These are phyloP conservation scores for Echinarachnius parma DNA, from an alignment of 53 echinoderm and acorn worm species.

Conservation along the genomic window DNA sequence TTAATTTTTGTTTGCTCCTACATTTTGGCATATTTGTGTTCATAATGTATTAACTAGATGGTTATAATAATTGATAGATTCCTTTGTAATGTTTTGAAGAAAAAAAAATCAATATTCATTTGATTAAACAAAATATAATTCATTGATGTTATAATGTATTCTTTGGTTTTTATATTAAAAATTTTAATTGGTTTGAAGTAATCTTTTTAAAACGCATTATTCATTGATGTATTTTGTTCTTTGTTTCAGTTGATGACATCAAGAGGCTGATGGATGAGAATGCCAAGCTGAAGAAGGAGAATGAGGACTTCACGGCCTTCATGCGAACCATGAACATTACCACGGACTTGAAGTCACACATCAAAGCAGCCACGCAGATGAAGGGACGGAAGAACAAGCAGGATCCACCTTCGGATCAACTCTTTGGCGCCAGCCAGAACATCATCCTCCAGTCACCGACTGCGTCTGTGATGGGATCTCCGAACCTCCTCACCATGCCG, in stretches of 20 bases:
- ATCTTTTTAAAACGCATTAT: too few species aligned
- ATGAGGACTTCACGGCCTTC: slow-evolving; percentile 69
- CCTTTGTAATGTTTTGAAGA: too few species aligned
- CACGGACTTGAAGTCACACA: slow-evolving; percentile 48
- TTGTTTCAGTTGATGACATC: slow-evolving; percentile 81
- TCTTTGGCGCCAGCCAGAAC: slow-evolving; percentile 38
- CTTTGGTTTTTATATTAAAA: too few species aligned
- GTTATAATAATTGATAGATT: too few species aligned
- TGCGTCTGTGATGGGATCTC: slow-evolving; percentile 28
- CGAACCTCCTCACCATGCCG: slow-evolving; percentile 29
- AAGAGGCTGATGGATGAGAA: slow-evolving; percentile 81
- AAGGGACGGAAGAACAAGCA: slow-evolving; percentile 44
- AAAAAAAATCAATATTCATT: too few species aligned
- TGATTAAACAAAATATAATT: too few species aligned
- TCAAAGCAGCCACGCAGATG: slow-evolving; percentile 46
- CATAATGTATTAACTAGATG: too few species aligned
- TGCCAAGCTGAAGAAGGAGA: slow-evolving; percentile 73
- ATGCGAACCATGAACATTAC: slow-evolving; percentile 71
- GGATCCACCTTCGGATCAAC: slow-evolving; percentile 5
- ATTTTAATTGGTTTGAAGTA: too few species aligned
- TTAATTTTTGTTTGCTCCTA: too few species aligned
- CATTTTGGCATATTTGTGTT: too few species aligned
- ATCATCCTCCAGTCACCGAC: slow-evolving; percentile 42
- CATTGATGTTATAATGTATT: too few species aligned
- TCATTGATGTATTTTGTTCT: too few species aligned